These are phyloP conservation scores for Steinernema scapterisci DNA, from an alignment of 2,888 invertebrate genomes.

Conservation along the genomic window DNA sequence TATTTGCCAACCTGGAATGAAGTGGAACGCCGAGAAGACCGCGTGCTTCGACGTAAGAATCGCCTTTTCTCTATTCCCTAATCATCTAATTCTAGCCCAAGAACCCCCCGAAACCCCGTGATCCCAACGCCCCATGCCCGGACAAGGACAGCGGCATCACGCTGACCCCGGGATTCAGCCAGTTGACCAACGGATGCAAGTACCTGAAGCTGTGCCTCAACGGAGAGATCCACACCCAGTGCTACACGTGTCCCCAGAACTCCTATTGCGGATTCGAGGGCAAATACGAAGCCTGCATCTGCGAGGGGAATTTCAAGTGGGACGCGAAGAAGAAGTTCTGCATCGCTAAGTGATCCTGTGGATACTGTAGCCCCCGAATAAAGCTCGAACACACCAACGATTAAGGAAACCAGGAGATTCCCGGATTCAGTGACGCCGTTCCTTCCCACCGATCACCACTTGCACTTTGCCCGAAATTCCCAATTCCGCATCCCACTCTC, in stretches of 20 bases:
- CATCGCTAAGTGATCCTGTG: neutral
- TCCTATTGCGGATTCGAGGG: neutral
- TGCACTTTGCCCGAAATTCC: constrained; percentile 1
- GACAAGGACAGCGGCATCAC: neutral
- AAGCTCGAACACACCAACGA: too few relatives aligned
- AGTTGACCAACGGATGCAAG: neutral
- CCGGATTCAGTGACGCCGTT: too few relatives aligned
- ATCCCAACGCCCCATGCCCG: neutral
- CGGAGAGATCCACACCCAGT: constrained; percentile 2
- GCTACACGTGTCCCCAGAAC: constrained; percentile 12
- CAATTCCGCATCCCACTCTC: neutral
- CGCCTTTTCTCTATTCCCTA: too few relatives aligned
- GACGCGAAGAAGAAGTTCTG: constrained; percentile 14
- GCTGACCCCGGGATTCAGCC: neutral
- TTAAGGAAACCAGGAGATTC: too few relatives aligned
- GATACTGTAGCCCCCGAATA: too few relatives aligned
- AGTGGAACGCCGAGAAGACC: neutral
- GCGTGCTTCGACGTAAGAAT: neutral
- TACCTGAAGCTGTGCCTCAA: neutral
- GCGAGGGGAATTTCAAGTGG: neutral
- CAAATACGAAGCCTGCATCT: neutral
- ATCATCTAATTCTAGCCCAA: neutral
- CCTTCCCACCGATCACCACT: neutral
- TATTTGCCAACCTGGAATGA: neutral
- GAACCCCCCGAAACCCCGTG: neutral